Conservation (phyloP, 2,113 vertebrate species). For the Indicator indicator region DNA sequence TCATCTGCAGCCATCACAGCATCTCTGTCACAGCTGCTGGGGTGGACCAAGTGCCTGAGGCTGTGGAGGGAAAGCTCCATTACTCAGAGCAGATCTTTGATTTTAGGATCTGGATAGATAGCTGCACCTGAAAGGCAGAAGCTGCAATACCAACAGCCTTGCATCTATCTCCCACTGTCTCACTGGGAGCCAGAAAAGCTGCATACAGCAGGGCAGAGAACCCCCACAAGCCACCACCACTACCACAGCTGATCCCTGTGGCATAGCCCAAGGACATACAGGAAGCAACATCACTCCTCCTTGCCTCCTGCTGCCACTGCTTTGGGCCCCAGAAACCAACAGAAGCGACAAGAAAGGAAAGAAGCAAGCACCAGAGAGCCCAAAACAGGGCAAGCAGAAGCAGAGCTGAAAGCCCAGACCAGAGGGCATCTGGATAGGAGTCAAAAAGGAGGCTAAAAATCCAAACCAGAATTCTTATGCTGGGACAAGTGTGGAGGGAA, state of each 20-base stretch:
- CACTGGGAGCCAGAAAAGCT: not conserved
- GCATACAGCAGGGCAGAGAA: not conserved
- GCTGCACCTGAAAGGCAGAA: not conserved
- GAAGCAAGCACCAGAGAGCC: not conserved
- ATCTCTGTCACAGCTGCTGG: not conserved
- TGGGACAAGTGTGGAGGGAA: slow-evolving; percentile 76
- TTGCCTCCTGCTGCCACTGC: not conserved
- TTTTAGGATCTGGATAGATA: not conserved
- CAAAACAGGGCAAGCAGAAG: slow-evolving; percentile 41
- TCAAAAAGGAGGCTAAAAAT: slow-evolving; percentile 71
- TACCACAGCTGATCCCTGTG: not conserved
- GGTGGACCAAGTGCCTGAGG: not conserved
- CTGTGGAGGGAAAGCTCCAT: not conserved
- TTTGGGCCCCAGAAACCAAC: not conserved
- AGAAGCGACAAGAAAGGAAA: slow-evolving; percentile 30
- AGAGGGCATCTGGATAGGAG: slow-evolving; percentile 57
- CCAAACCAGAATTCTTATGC: slow-evolving; percentile 73
- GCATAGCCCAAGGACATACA: not conserved
- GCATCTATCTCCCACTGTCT: not conserved
- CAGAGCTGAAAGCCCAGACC: slow-evolving; percentile 30
- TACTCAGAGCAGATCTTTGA: not conserved
- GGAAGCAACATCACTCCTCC: not conserved
- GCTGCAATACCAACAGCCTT: not conserved
- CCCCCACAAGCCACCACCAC: not conserved
- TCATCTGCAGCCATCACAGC: not conserved